Percentiles rank a stretch among this genome's conserved stretches.
Conservation (phyloP, 2,113 vertebrate genomes). For the Strix aluco region DNA sequence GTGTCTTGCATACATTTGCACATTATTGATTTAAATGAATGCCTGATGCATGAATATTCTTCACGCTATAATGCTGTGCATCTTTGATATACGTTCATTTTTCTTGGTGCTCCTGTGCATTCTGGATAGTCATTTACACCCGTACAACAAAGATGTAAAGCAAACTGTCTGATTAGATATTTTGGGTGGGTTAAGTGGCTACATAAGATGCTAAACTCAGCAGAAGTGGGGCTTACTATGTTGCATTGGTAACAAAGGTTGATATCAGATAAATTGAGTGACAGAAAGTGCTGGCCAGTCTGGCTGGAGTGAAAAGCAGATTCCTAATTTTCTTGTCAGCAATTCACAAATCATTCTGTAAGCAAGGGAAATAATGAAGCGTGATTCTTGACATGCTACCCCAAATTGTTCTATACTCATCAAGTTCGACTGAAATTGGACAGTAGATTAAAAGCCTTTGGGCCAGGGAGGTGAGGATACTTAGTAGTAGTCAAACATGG, state of each 20-base stretch:
- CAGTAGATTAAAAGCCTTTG: not conserved
- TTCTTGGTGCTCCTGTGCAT: not conserved
- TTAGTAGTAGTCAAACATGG: accelerated
- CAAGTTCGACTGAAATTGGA: not conserved
- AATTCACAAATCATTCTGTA: not conserved
- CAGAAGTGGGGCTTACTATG: not conserved
- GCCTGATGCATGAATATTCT: not conserved
- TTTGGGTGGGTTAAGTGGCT: not conserved
- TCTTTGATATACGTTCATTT: not conserved
- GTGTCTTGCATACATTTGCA: not conserved
- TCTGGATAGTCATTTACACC: not conserved
- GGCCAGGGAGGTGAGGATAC: not conserved
- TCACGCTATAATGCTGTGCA: not conserved
- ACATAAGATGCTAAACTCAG: not conserved
- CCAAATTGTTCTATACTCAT: not conserved
- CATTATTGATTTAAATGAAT: not conserved
- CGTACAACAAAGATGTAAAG: not conserved
- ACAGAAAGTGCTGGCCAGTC: not conserved
- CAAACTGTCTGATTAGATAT: not conserved
- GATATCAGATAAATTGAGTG: not conserved
- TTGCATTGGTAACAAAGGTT: not conserved
- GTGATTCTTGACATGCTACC: not conserved
- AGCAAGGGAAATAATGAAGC: not conserved
- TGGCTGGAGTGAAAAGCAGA: not conserved
- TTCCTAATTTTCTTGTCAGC: not conserved